These are phyloP conservation scores for Heliconius melpomene DNA, from an alignment of 1,140 invertebrate species.

Conservation along the genomic window DNA sequence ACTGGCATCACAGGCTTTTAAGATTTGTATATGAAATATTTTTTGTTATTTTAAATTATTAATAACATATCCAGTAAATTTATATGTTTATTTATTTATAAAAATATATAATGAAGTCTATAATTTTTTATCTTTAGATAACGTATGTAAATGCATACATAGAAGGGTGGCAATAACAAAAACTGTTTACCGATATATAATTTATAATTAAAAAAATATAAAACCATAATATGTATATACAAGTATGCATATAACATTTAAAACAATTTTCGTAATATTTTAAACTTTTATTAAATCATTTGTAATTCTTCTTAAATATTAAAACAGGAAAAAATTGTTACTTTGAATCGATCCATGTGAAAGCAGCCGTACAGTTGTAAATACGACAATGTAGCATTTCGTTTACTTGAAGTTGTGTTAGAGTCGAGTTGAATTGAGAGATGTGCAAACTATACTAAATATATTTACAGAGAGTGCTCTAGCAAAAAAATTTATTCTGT, in stretches of 20 bases:
- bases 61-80: neutral
- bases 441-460: neutral
- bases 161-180: too few species aligned
- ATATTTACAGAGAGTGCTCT: neutral
- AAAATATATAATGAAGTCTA: too few species aligned
- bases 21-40: neutral
- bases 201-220: too few species aligned
- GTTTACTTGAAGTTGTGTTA: neutral
- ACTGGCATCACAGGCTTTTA: slow-evolving; percentile 12
- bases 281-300: neutral
- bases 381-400: neutral
- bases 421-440: neutral
- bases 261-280: neutral
- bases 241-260: too few species aligned
- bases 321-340: neutral
- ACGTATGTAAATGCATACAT: too few species aligned
- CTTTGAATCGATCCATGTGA: neutral
- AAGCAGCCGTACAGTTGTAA: neutral
- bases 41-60: neutral
- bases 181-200: too few species aligned
- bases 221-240: too few species aligned
- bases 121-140: too few species aligned
- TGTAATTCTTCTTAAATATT: too few species aligned
- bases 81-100: too few species aligned
- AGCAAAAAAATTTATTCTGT: too few species aligned